A percentile compares a stretch with the other conserved stretches of the same genome.
These are phyloP conservation scores for Cryptoleucopteryx plumbea DNA, from an alignment of 2,113 vertebrate species.

Conservation along the genomic window DNA sequence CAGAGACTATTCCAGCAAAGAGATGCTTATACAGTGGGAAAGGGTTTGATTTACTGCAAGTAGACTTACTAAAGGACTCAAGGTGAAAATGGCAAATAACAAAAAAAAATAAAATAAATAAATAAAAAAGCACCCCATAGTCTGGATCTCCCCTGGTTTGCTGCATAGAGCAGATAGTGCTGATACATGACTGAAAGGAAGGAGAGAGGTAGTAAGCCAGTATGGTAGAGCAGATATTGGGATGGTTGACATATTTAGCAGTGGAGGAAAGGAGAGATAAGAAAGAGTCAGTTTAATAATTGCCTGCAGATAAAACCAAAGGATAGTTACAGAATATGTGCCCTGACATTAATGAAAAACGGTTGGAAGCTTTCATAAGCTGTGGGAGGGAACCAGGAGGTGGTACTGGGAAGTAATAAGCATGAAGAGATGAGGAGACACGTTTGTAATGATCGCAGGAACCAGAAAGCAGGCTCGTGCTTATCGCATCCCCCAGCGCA, in stretches of 20 bases:
- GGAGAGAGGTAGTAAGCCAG: background rate
- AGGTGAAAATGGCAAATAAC: background rate
- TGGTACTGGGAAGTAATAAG: background rate
- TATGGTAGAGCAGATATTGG: background rate
- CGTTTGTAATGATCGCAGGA: rapidly evolving
- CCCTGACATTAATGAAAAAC: background rate
- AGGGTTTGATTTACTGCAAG: background rate
- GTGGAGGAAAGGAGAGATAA: background rate
- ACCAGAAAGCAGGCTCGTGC: background rate
- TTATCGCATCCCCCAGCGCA: background rate
- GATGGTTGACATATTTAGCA: background rate
- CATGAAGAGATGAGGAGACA: background rate
- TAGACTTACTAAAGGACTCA: background rate
- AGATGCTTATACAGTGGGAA: background rate
- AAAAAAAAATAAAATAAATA: background rate
- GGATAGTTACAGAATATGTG: background rate
- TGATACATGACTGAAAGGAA: background rate
- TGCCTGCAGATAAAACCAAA: background rate
- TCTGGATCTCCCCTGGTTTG: background rate
- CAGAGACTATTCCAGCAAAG: background rate
- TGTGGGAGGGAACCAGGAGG: background rate
- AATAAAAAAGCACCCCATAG: too few species aligned
- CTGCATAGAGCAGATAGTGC: background rate
- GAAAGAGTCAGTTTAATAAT: background rate
- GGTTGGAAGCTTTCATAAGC: background rate